Evolutionary conservation across 2,888 invertebrate species (phyloP), one percentile per base, ranked within the genome.

Genomic region (Cacoxenus indagator): DNA sequence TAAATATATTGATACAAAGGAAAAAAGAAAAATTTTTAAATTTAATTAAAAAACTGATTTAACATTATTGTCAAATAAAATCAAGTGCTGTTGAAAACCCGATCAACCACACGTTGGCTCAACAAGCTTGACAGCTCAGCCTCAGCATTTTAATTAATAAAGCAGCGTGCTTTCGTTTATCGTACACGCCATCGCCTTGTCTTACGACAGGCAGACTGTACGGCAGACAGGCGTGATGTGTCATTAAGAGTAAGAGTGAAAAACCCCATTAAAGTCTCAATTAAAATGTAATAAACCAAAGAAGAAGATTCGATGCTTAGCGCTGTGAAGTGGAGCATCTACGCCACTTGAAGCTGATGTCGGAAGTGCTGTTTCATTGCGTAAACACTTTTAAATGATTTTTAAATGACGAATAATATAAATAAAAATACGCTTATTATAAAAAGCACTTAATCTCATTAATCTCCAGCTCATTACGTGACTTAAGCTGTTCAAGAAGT

Each of bases 181-280:
- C 14, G 37, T 5, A 4, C 9, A 11, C 14, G 37, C 9, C 9
- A 9, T 31, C 9, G 31, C 6, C 31, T 31, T 31, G 31, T 37
- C 14, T 37, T 11, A 37, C 14, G 8, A 37, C 37, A n/a, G n/a
- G n/a, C n/a, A n/a, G n/a, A n/a, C n/a, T 4, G 37, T 14, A 37
- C 2, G 5, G 37, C 37, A 31, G 31, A 4, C 5, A 31, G 8
- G 24, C 31, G 57, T 29, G 57, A 57, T 57, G 29, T 57, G 59
- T 59, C 59, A 59, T 27, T 31, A 31, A 59, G 19, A 59, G 37
- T 59, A 31, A 59, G 59, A 59, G 59, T 59, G 59, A 59, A 59
- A 59, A 59, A 59, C 19, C 31, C n/a, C 59, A 59, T 59, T 59
- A 59, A 59, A 59, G 37, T 37, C 37, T 37, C 37, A 37, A 37